These are phyloP conservation scores for Brachycybe producta DNA, from an alignment of 2,888 invertebrate genomes.

Conservation along the genomic window DNA sequence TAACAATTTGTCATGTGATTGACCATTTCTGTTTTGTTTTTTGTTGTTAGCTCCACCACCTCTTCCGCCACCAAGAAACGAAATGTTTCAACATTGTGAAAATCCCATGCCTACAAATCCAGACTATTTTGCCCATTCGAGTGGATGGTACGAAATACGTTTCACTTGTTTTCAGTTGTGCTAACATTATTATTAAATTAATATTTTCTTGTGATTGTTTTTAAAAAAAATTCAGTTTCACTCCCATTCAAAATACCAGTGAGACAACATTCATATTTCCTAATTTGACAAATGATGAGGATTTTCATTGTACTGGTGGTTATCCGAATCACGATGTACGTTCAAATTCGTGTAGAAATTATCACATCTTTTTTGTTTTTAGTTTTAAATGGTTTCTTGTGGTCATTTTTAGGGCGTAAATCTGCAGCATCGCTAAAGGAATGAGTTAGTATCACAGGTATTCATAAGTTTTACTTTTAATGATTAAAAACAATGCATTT, in stretches of 20 bases:
- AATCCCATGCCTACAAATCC: slow-evolving; percentile 1
- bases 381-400: neutral
- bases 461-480: no score
- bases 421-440: no score
- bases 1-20: neutral
- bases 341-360: neutral
- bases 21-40: neutral
- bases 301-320: neutral
- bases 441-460: no score
- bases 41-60: slow-evolving; percentile 1
- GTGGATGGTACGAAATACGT: neutral
- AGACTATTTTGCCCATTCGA: neutral
- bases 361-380: neutral
- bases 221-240: neutral
- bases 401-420: no score
- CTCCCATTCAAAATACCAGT: neutral
- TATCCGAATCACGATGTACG: no score
- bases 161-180: neutral
- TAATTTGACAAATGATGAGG: neutral
- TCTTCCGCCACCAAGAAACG: slow-evolving; percentile 1
- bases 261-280: slow-evolving; percentile 13
- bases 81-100: no score
- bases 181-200: neutral
- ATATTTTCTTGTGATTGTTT: neutral
- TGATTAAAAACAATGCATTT: no score